Evolutionary conservation across 1,140 invertebrate genomes (phyloP).

Genomic region (Zaprionus taronus): DNA sequence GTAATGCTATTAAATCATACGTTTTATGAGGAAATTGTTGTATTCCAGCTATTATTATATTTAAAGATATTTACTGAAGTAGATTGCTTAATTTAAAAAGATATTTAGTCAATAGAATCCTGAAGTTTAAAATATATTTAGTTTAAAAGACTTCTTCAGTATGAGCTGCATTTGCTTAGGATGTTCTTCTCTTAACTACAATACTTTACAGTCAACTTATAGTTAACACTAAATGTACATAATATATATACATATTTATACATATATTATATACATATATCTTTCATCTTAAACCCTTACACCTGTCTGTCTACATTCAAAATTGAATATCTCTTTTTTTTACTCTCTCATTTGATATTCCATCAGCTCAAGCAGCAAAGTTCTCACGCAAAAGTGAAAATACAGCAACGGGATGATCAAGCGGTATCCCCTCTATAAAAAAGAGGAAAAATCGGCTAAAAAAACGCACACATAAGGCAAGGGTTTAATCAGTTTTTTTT

Average conservation of each 20-base stretch:
- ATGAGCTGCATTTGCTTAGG: too few species aligned
- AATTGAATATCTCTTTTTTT: not conserved
- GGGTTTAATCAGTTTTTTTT: constrained; percentile 79
- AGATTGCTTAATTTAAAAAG: too few species aligned
- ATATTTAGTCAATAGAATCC: too few species aligned
- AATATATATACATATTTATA: too few species aligned
- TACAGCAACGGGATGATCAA: constrained; percentile 68
- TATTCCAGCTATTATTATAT: not conserved
- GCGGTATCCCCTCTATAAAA: constrained; percentile 58
- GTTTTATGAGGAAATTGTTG: not conserved
- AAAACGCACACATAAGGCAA: constrained; percentile 68
- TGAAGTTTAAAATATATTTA: too few species aligned
- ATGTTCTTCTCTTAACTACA: too few species aligned
- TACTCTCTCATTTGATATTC: not conserved
- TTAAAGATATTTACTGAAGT: not conserved
- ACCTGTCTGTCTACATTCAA: not conserved
- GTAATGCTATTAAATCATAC: not conserved
- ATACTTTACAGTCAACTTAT: too few species aligned
- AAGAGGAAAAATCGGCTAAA: constrained; percentile 73
- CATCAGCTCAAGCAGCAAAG: constrained; percentile 18
- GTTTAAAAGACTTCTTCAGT: too few species aligned
- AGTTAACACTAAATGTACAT: too few species aligned
- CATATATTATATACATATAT: not conserved
- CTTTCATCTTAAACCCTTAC: not conserved
- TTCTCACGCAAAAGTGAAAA: constrained; percentile 83